These are phyloP conservation scores for Tonatia bakeri DNA, from an alignment of 2,113 vertebrate genomes.

Conservation along the genomic window DNA sequence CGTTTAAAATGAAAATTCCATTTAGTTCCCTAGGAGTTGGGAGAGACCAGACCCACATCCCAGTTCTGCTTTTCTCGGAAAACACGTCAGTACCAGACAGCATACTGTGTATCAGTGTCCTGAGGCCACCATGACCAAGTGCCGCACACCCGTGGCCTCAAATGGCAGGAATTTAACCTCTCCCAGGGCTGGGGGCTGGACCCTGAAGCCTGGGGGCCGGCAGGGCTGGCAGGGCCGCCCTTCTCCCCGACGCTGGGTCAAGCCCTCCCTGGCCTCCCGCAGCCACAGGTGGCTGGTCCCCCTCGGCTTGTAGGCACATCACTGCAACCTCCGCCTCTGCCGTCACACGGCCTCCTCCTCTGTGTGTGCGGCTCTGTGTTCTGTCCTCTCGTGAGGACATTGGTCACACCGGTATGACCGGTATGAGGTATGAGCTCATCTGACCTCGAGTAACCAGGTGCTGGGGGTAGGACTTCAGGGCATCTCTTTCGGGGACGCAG, in stretches of 20 bases:
- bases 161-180: background rate
- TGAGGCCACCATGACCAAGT: background rate
- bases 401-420: background rate
- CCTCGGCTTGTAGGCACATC: rapidly evolving
- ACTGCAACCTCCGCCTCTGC: background rate
- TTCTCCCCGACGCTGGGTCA: background rate
- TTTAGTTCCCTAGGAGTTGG: background rate
- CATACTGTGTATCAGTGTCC: rapidly evolving
- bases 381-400: background rate
- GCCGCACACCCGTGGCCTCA: background rate
- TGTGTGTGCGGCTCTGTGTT: background rate
- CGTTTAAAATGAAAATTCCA: background rate
- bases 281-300: background rate
- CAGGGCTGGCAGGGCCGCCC: background rate
- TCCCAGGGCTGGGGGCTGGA: rapidly evolving
- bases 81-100: rapidly evolving
- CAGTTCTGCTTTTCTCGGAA: background rate
- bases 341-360: rapidly evolving
- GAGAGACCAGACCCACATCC: background rate
- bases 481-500: rapidly evolving
- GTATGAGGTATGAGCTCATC: background rate
- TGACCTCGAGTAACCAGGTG: too few species aligned
- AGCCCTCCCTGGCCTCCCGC: rapidly evolving
- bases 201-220: background rate
- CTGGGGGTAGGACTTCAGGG: too few species aligned